phyloP scores from a whole-genome alignment of 2,113 vertebrate genomes.

The Gasterosteus aculeatus region DNA sequence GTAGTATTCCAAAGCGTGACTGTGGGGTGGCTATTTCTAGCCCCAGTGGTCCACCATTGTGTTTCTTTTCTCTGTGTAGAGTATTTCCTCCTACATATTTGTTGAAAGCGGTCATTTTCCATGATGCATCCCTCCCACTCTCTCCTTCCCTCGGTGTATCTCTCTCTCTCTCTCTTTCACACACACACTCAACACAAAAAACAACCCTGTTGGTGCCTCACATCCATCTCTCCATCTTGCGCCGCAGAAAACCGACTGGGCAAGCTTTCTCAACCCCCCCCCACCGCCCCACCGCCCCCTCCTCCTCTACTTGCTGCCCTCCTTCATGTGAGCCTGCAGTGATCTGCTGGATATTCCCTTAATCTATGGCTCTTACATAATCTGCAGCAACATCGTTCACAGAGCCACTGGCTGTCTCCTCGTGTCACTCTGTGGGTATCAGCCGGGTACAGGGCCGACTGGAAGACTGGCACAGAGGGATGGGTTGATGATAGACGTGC shows the following conservation, averaged over 20 bases:
- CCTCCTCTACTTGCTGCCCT: constrained; percentile 44
- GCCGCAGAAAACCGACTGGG: constrained; percentile 38
- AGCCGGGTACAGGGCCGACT: constrained; percentile 62
- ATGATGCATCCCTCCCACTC: constrained; percentile 75
- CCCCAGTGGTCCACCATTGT: constrained; percentile 48
- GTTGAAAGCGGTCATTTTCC: constrained; percentile 76
- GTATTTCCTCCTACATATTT: constrained; percentile 75
- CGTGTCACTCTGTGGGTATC: constrained; percentile 74
- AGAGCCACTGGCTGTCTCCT: constrained; percentile 77
- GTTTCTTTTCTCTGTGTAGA: constrained; percentile 52
- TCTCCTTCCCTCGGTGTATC: constrained; percentile 53
- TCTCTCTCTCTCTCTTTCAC: constrained; percentile 33
- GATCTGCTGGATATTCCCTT: constrained; percentile 78
- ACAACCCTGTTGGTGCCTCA: constrained; percentile 13
- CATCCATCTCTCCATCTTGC: constrained; percentile 31
- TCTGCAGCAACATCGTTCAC: constrained; percentile 66
- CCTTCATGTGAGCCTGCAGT: constrained; percentile 62
- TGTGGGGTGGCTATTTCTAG: constrained; percentile 50
- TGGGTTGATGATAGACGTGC: constrained; percentile 43
- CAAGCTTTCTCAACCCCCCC: constrained; percentile 48
- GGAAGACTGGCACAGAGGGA: constrained; percentile 48
- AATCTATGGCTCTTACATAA: constrained; percentile 80
- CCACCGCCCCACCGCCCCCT: no score
- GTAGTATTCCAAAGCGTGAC: constrained; percentile 59
- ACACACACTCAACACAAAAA: constrained; percentile 10